Evolutionary conservation across 2,797 vertebrate species (phyloP).

Genomic region (Sebastes nivosus): DNA sequence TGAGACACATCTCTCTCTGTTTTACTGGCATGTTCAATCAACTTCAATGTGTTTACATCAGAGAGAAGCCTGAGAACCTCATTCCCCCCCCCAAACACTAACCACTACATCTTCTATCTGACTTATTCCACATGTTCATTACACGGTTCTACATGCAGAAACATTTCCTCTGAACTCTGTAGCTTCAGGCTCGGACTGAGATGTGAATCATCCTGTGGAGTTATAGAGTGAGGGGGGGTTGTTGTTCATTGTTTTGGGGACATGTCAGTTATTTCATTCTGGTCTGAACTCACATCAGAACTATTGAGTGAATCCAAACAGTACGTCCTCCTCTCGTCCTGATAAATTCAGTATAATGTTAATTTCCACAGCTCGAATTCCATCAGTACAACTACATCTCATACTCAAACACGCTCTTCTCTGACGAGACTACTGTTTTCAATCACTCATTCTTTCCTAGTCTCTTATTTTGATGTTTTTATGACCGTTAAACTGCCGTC

Average conservation of each 20-base stretch:
- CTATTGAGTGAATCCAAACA: neutral
- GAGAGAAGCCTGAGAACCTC: slow-evolving; percentile 5
- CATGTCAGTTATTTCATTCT: neutral
- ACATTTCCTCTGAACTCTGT: neutral
- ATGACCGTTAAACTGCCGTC: too few relatives aligned
- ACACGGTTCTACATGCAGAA: neutral
- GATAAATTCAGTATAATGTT: neutral
- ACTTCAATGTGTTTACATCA: slow-evolving; percentile 35
- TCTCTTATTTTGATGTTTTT: too few relatives aligned
- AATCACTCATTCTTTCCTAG: too few relatives aligned
- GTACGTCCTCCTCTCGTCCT: neutral
- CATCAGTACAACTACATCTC: neutral
- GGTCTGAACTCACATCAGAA: neutral
- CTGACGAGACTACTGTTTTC: too few relatives aligned
- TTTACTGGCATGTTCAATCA: slow-evolving; percentile 32
- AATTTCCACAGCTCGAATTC: neutral
- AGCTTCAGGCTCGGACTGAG: neutral
- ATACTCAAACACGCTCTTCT: too few relatives aligned
- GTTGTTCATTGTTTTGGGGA: neutral
- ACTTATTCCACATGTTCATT: neutral
- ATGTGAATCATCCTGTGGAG: neutral
- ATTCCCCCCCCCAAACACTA: neutral
- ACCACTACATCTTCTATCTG: neutral
- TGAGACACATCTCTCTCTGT: neutral
- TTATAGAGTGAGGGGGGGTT: neutral